Evolutionary conservation across 2,113 vertebrate genomes (phyloP), one percentile per base, ranked within the genome.

Genomic region (Macaca fascicularis): DNA sequence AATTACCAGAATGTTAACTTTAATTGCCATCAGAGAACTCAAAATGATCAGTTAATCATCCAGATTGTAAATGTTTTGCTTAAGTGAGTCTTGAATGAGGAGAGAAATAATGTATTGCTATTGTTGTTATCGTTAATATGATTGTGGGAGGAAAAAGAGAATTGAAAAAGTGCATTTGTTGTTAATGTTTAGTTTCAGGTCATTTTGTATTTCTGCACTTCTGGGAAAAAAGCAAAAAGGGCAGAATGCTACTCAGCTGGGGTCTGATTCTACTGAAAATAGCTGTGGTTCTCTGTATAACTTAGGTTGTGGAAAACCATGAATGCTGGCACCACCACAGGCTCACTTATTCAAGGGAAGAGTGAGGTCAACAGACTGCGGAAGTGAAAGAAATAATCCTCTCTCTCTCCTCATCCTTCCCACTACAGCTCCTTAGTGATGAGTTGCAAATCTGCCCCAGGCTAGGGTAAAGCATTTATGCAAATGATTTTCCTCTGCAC

Each of bases 301-400:
- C 40, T 81, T 48, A 50, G 78, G 32, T 52, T 86, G 81, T 43
- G 70, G 87, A 90, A 94, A 67, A 72, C n/a, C 12, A 2, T 92
- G 94, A 97, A 95, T 84, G 79, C 48, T 94, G 95, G 95, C 96
- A 96, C 38, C 17, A 52, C 2, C 90, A 72, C 92, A 98, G 40
- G 13, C 67, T 92, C 45, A 95, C 50, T 96, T 95, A 97, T 82
- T 93, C 67, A 98, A 93, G 74, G 30, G 88, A 78, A 97, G 70
- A 92, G 97, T 78, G 92, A 95, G 97, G 94, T 50, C 80, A 80
- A 97, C 76, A 38, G 14, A 19, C 43, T 97, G 32, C 1, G 75
- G 79, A 93, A 98, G 91, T 84, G 2, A 93, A 96, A 95, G 87
- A 11, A 94, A 57, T 69, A 38, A 93, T n/a, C 76, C 91, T 59